These are phyloP conservation scores for Phallusia fumigata DNA, from an alignment of 23 tunicate genomes.

Conservation along the genomic window DNA sequence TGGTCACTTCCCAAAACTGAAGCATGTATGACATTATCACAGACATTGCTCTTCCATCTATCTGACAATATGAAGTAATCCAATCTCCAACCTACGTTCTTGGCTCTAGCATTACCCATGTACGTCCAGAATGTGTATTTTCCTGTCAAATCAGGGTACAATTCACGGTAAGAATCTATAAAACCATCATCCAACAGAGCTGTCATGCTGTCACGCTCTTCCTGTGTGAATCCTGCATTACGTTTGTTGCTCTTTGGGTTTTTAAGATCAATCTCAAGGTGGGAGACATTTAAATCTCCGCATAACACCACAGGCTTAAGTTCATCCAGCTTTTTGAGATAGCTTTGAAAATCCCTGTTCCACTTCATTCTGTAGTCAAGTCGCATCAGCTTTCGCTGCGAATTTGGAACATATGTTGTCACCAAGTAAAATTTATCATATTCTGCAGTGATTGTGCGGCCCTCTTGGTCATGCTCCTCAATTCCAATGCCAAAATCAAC, in stretches of 20 bases:
- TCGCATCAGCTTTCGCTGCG: conserved; percentile 80
- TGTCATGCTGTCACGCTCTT: conserved; percentile 88
- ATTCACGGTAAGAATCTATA: conserved; percentile 67
- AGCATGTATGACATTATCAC: conserved; percentile 81
- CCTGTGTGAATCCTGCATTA: conserved; percentile 92
- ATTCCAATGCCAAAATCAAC: conserved; percentile 70
- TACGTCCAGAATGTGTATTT: conserved; percentile 96
- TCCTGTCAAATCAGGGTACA: conserved; percentile 80
- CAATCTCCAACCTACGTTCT: conserved; percentile 98
- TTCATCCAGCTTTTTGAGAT: conserved; percentile 60
- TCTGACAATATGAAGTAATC: conserved; percentile 89
- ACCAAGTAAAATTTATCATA: conserved; percentile 91
- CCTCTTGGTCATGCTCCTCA: conserved; percentile 86
- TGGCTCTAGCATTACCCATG: conserved; percentile 91
- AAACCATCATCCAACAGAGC: conserved; percentile 66
- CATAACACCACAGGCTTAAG: conserved; percentile 90
- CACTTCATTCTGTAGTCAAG: conserved; percentile 90
- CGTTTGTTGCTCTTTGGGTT: conserved; percentile 85
- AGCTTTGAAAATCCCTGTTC: conserved; percentile 78
- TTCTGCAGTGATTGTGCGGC: conserved; percentile 91
- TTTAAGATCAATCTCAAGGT: conserved; percentile 82
- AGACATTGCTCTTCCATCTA: conserved; percentile 48
- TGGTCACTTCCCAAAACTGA: conserved; percentile 94
- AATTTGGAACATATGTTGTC: conserved; percentile 91
- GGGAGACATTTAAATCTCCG: conserved; percentile 97